phyloP scores from a whole-genome alignment of 1,140 invertebrate species.

The Pollicipes pollicipes region DNA sequence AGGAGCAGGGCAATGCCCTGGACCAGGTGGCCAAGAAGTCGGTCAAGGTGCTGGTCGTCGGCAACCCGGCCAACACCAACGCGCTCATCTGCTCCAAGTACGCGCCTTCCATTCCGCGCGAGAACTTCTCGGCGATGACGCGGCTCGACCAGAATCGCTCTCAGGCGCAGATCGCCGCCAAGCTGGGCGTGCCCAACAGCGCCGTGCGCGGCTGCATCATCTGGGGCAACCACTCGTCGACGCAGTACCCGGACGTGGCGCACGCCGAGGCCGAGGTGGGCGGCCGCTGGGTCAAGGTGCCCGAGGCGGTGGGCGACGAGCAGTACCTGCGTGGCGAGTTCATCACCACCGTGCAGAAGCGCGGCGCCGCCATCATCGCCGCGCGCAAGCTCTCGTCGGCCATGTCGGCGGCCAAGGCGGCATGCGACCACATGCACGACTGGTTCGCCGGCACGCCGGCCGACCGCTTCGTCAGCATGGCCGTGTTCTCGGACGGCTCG shows the following conservation, averaged over 20 bases:
- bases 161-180: conserved; percentile 23
- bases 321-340: conserved; percentile 65
- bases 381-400: conserved; percentile 96
- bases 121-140: conserved; percentile 97
- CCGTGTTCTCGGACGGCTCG: conserved; percentile 91
- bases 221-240: conserved; percentile 99
- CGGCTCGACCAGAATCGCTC: conserved; percentile 95
- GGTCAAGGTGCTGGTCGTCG: conserved; percentile 92
- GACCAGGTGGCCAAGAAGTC: conserved; percentile 84
- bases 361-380: conserved; percentile 92
- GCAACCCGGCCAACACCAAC: conserved; percentile 99
- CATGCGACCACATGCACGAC: conserved; percentile 90
- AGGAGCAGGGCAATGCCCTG: conserved; percentile 72
- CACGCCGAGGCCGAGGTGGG: conserved; percentile 50
- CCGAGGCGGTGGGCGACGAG: conserved; percentile 59
- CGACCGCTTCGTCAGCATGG: conserved; percentile 83
- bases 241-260: conserved; percentile 91
- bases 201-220: conserved; percentile 83
- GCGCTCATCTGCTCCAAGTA: conserved; percentile 90
- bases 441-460: conserved; percentile 75
- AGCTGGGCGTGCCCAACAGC: conserved; percentile 39
- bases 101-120: conserved; percentile 88
- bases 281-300: conserved; percentile 30
- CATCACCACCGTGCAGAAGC: conserved; percentile 78
- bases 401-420: conserved; percentile 95